phyloP scores from a whole-genome alignment of 37 sponge, comb jelly and placozoan species.

The Bolinopsis microptera region DNA sequence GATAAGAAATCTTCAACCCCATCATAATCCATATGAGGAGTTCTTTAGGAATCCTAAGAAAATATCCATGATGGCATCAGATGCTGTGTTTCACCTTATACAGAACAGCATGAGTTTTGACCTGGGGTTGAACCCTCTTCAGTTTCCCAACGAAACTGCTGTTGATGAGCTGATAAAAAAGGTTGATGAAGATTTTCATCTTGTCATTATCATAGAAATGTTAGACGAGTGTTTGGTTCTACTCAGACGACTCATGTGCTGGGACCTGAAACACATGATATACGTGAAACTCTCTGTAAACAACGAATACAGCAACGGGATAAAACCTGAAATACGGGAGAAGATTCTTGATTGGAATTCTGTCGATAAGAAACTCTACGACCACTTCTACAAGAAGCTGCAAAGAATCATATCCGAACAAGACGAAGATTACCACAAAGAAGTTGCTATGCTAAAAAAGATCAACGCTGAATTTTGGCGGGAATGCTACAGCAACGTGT shows the following conservation, averaged over 20 bases:
- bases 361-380: neutral
- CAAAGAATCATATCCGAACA: neutral
- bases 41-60: slow-evolving; percentile 11
- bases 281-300: slow-evolving; percentile 29
- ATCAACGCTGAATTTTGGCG: neutral
- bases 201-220: slow-evolving; percentile 4
- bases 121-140: neutral
- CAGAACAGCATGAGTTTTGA: slow-evolving; percentile 57
- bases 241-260: slow-evolving; percentile 1
- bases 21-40: slow-evolving; percentile 17
- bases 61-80: neutral
- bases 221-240: slow-evolving; percentile 37
- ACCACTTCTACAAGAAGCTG: slow-evolving; percentile 12
- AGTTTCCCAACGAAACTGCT: neutral
- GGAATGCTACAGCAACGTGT: slow-evolving; percentile 11
- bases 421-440: neutral
- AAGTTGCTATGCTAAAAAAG: neutral
- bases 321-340: neutral
- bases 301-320: neutral
- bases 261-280: neutral
- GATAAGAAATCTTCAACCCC: neutral
- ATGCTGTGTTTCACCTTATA: neutral
- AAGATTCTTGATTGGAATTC: slow-evolving; percentile 44
- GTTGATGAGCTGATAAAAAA: slow-evolving; percentile 9
- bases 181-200: neutral